Evolutionary conservation across 2,888 invertebrate genomes (phyloP).

Genomic region (Aspidiotus rigidus): DNA sequence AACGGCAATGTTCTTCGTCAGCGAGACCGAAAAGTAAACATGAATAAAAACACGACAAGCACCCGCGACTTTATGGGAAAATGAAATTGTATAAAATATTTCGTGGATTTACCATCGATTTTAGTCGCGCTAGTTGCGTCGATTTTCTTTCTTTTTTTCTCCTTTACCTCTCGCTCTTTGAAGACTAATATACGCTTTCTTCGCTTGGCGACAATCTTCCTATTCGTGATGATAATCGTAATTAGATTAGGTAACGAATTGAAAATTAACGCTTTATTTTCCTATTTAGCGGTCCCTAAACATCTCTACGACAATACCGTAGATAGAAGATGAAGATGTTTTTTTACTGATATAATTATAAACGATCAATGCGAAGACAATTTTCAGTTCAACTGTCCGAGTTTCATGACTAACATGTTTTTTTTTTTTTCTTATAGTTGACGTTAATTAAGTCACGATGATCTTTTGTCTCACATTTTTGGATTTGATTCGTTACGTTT

Average conservation of each 20-base stretch:
- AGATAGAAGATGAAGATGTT: too few relatives aligned
- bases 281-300: neutral
- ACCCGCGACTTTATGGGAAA: constrained; percentile 30
- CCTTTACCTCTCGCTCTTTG: neutral
- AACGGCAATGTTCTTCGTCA: constrained; percentile 2
- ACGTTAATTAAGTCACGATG: too few relatives aligned
- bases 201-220: neutral
- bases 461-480: too few relatives aligned
- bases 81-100: constrained; percentile 31
- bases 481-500: too few relatives aligned
- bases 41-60: constrained; percentile 15
- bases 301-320: too few relatives aligned
- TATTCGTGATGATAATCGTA: neutral
- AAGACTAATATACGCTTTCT: constrained; percentile 4
- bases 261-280: constrained; percentile 3
- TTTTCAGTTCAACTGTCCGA: too few relatives aligned
- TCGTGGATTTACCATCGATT: constrained; percentile 27
- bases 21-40: constrained; percentile 16
- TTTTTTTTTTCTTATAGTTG: too few relatives aligned
- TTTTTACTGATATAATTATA: too few relatives aligned
- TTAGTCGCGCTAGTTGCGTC: constrained; percentile 10
- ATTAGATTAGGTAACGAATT: constrained; percentile 4
- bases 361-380: too few relatives aligned
- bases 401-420: too few relatives aligned
- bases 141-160: neutral